phyloP scores from a whole-genome alignment of 2,113 vertebrate species.

The Prietella phreatophila region DNA sequence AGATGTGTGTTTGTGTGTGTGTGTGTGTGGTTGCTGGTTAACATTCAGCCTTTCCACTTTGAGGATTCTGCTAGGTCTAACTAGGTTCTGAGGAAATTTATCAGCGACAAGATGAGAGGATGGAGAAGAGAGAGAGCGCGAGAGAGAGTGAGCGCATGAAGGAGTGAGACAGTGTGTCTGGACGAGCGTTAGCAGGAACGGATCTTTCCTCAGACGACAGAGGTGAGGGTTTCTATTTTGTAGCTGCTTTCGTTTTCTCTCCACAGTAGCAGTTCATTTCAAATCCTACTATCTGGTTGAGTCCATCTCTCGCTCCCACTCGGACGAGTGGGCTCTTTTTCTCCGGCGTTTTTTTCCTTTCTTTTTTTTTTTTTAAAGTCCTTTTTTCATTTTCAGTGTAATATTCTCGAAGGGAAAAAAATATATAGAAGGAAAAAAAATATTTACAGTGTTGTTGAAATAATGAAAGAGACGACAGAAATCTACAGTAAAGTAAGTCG shows the following conservation, averaged over 20 bases:
- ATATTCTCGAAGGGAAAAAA: slow-evolving; percentile 71
- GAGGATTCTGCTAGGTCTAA: neutral
- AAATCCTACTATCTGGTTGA: slow-evolving; percentile 82
- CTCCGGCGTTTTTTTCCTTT: slow-evolving; percentile 48
- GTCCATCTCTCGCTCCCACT: slow-evolving; percentile 67
- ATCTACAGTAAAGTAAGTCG: slow-evolving; percentile 98
- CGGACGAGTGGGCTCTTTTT: slow-evolving; percentile 68
- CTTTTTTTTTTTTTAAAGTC: slow-evolving; percentile 66
- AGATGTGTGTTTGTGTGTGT: slow-evolving; percentile 8
- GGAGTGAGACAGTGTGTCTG: slow-evolving; percentile 9
- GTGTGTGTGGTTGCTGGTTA: slow-evolving; percentile 25
- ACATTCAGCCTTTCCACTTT: slow-evolving; percentile 20
- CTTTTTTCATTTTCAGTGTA: slow-evolving; percentile 77
- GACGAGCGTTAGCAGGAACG: neutral
- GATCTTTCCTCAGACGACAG: neutral
- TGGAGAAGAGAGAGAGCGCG: slow-evolving; percentile 3
- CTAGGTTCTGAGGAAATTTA: neutral
- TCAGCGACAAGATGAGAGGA: slow-evolving; percentile 26
- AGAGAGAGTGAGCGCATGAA: neutral
- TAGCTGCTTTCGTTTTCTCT: slow-evolving; percentile 68
- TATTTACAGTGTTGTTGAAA: slow-evolving; percentile 99
- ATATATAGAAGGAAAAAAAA: slow-evolving; percentile 61
- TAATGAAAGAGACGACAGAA: slow-evolving; percentile 95
- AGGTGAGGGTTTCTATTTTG: neutral
- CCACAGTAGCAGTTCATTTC: slow-evolving; percentile 81